Base-by-base conservation (phyloP, 1,140 invertebrate species). In the Apis laboriosa region DNA sequence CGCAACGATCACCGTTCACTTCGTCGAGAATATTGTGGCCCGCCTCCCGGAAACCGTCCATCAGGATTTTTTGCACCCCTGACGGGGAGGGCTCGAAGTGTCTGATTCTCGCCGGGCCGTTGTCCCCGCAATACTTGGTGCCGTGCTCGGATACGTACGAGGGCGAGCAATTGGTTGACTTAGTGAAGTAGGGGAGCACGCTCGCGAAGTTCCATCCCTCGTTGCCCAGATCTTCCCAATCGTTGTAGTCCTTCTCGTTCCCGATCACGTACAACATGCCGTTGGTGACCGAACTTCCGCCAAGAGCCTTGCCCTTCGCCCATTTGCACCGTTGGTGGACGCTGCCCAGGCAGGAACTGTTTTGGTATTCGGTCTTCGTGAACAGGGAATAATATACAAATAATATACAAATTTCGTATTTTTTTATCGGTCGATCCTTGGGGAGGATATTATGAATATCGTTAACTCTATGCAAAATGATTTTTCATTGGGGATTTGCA, bases 251-350 rank as follows among this genome's bases (percentile, higher is more conserved):
- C 9, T 88, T 90, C 5, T 95, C 94, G 91, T 97, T 96, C 0
- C 97, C 97, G 77, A 96, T 94, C 0, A 97, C 93, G 90, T 97
- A 97, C 1, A 97, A 92, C 97, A 98, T 97, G 4, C 96, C 97
- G 93, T 98, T 98, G 19, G 97, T 95, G 0, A 95, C 95, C 2
- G 96, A 96, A 19, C 95, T 96, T 2, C 98, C 98, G 4, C 98
- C 98, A 11, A 97, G 89, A 15, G 95, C 95, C 89, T 96, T 96
- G 0, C 97, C 97, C 77, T 95, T 95, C 0, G 96, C 95, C 96
- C 96, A 97, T 78, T 93, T 94, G 84, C 96, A 97, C 12, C 92
- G 92, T 51, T 95, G 92, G 15, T 95, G 90, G 28, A 67, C 92
- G 78, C 94, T 92, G 2, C 93, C 93, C 66, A 95, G 92, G 84